Evolutionary conservation across 2,113 vertebrate genomes (phyloP).

Genomic region (Pseudonaja textilis): DNA sequence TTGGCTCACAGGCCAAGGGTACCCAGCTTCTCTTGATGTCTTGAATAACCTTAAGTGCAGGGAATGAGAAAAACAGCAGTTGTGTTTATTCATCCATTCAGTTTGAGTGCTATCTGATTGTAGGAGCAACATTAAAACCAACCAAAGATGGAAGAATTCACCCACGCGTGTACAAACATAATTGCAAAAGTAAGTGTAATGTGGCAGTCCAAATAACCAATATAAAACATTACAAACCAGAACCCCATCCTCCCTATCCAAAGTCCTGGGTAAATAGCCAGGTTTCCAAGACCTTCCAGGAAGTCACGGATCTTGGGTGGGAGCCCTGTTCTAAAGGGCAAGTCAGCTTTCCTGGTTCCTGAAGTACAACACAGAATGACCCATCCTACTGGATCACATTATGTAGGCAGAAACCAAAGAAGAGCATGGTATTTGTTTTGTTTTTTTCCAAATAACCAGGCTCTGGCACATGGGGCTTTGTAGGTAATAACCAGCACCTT

Average conservation of each 20-base stretch:
- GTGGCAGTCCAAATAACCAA: background rate
- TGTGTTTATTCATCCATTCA: background rate
- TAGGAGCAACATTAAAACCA: background rate
- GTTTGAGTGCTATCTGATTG: background rate
- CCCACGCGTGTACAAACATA: background rate
- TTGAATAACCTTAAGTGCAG: background rate
- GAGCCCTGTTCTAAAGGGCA: background rate
- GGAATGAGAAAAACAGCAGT: too few species aligned
- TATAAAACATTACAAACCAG: background rate
- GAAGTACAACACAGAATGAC: background rate
- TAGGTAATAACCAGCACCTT: background rate
- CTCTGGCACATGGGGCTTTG: background rate
- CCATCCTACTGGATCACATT: background rate
- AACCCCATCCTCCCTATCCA: background rate
- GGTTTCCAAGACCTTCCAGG: background rate
- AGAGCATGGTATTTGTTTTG: background rate
- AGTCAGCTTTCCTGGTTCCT: background rate
- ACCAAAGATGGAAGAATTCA: background rate
- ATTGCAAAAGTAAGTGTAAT: background rate
- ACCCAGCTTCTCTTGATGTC: background rate
- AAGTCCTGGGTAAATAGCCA: background rate
- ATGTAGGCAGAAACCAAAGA: background rate
- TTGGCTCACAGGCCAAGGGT: background rate
- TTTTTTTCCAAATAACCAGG: background rate
- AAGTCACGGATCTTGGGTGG: background rate